Evolutionary conservation across 2,113 vertebrate species (phyloP), one percentile per base, ranked within the genome.

Genomic region (Coptodon bakossiorum): DNA sequence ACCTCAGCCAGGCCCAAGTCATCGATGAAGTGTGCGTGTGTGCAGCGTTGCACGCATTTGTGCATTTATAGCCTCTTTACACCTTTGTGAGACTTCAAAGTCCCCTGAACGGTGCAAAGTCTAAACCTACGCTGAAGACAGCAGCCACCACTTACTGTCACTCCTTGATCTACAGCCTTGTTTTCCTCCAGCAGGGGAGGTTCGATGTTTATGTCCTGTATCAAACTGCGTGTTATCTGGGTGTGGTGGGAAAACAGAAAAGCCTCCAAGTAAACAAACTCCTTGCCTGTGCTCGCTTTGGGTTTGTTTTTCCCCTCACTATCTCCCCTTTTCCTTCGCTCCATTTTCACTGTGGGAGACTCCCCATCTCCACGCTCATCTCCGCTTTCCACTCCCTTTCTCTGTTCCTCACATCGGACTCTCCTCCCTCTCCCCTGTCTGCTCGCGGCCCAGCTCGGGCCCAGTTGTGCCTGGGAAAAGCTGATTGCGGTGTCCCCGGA

Each of bases 381-480:
- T 82, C 14, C 29, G 22, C 56, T 86, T 82, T 88, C 83, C 66
- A 79, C 85, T 83, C 59, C 71, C 48, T 76, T 56, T 63, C 43
- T 66, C 6, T 63, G 36, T 84, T 24, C n/a, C 24, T 86, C 83
- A 73, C 59, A 11, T 59, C 17, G 2, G n/a, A 86, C 36, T 31
- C 7, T 16, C 27, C 73, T 29, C 53, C 59, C 73, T 73, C 27
- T 53, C 48, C 66, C 79, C 52, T 12, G 17, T 86, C 80, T 66
- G 82, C 84, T 87, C 24, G 85, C 91, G 83, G 94, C 91, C 8
- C 59, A 4, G 88, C 79, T 93, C 11, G 19, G 63, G 34, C 63
- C 94, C 94, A 94, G 86, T 68, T 27, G 66, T 80, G 86, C 93
- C 93, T 95, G 95, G 94, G 95, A 95, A 95, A 93, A 94, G 90